Base-by-base conservation (phyloP, 2,113 vertebrate genomes). In the Acanthisitta chloris region DNA sequence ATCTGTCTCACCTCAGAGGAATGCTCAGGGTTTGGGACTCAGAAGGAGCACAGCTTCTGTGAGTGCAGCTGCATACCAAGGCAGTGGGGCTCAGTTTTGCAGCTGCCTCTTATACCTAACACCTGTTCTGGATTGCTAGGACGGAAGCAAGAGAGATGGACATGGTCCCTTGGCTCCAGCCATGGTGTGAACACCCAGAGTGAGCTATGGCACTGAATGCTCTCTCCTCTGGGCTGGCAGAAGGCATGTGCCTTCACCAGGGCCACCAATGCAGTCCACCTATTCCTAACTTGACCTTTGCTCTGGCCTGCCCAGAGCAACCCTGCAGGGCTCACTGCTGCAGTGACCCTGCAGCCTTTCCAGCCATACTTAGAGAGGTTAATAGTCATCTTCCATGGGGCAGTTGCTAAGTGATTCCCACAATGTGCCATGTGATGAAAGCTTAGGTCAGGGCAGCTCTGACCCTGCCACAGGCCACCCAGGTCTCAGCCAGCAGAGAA, bases 221-320 rank as follows among this genome's bases (percentile, higher is more conserved):
- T 57, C 17, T 51, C 55, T 79, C 16, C 25, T 74, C 19, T 33
- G 51, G 54, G 51, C 42, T 3, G 4, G 51, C 45, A 73, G 54
- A 42, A 62, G 21, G 4, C 40, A 48, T 17, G 45, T 74, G 59
- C 33, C 57, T 86, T 91, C 67, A 34, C 10, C 3, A 1, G 8
- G 52, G 29, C 48, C 8, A 4, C 45, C 36, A 61, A 3, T 2
- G 6, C 31, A 90, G 33, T 28, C 46, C 28, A 31, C 7, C 19
- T 57, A 38, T 70, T 81, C 54, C 58, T 66, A 78, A 29, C 18
- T 28, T 0, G 0, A 17, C 36, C 51, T 78, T 66, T 0, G 0
- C 64, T 87, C 55, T 54, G 59, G n/a, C 31, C 26, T 70, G 25
- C 42, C 49, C 81, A 33, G 42, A 70, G 57, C 7, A 6, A 19